Evolutionary conservation across 2,888 invertebrate genomes (phyloP).

Genomic region (Drosophila ustulata): DNA sequence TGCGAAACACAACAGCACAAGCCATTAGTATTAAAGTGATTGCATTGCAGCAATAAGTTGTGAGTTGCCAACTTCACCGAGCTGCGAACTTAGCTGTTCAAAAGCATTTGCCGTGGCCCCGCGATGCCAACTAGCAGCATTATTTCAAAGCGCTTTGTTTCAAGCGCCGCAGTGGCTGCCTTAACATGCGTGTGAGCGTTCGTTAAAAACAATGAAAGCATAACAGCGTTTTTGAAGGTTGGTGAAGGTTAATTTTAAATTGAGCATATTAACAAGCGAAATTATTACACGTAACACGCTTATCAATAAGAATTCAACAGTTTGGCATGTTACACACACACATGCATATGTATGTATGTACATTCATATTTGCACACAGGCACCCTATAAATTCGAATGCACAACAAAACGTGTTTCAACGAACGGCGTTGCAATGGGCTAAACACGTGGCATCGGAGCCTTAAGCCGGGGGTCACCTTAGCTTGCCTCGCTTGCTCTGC

Average conservation of each 20-base stretch:
- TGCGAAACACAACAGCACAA: constrained; percentile 15
- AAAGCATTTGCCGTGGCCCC: constrained; percentile 2
- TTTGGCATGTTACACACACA: constrained; percentile 3
- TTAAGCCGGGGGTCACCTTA: constrained; percentile 71
- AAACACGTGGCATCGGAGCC: constrained; percentile 65
- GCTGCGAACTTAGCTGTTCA: not conserved
- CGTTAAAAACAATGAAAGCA: constrained; percentile 21
- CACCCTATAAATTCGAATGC: not conserved
- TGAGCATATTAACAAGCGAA: constrained; percentile 17
- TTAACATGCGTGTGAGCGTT: constrained; percentile 16
- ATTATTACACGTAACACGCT: constrained; percentile 21
- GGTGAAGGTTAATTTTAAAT: constrained; percentile 58
- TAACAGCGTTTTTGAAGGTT: constrained; percentile 51
- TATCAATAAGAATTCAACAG: constrained; percentile 43
- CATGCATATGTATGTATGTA: not conserved
- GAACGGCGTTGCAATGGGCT: constrained; percentile 49
- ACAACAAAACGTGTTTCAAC: constrained; percentile 29
- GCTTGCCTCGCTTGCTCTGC: constrained; percentile 54
- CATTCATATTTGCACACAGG: constrained; percentile 2
- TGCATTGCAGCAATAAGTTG: constrained; percentile 9
- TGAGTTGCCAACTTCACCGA: not conserved
- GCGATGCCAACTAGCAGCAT: constrained; percentile 45
- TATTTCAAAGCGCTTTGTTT: constrained; percentile 33
- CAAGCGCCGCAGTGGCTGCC: constrained; percentile 18
- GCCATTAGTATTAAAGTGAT: constrained; percentile 29